These are phyloP conservation scores for Australoheros facetus DNA, from an alignment of 2,797 vertebrate genomes.

Conservation along the genomic window DNA sequence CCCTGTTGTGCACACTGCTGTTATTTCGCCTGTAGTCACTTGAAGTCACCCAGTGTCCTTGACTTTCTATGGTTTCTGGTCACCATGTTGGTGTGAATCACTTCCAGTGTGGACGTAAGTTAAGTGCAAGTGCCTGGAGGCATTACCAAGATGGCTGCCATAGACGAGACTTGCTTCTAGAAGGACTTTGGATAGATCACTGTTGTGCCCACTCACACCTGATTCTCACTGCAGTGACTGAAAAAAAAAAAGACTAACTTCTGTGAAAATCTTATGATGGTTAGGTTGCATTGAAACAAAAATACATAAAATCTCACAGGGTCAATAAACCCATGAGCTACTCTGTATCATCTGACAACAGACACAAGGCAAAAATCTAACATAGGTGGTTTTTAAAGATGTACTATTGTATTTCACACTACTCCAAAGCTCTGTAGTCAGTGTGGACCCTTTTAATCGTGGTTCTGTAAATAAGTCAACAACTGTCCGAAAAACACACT, in stretches of 20 bases:
- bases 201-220: background rate
- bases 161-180: background rate
- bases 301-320: too few species aligned
- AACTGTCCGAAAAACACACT: background rate
- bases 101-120: background rate
- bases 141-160: accelerated
- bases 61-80: too few species aligned
- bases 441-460: background rate
- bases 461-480: background rate
- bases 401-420: background rate
- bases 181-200: too few species aligned
- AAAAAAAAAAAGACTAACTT: background rate
- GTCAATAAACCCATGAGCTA: too few species aligned
- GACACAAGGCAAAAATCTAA: too few species aligned
- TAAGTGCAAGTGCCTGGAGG: background rate
- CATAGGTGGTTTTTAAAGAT: background rate
- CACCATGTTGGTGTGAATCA: background rate
- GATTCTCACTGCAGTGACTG: background rate
- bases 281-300: background rate
- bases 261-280: background rate
- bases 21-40: background rate
- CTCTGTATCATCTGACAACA: background rate
- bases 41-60: background rate
- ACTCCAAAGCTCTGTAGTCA: background rate
- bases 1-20: background rate